These are phyloP conservation scores for Caenorhabditis sp. DNA, from an alignment of 2,888 invertebrate genomes.

Conservation along the genomic window DNA sequence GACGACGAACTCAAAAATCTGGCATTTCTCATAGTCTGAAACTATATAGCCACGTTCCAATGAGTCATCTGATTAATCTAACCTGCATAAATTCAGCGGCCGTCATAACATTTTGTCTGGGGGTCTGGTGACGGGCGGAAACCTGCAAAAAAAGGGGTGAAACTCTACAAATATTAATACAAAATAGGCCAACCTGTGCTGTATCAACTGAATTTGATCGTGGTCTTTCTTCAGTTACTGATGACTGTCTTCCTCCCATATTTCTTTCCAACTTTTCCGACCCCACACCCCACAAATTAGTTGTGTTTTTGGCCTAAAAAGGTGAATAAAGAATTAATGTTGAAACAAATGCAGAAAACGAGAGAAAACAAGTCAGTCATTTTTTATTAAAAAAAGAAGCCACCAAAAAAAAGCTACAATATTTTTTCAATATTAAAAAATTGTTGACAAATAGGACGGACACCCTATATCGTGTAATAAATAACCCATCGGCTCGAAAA, in stretches of 20 bases:
- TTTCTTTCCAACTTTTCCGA: constrained; percentile 2
- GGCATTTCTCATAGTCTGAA: constrained; percentile 37
- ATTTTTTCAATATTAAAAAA: too few species aligned
- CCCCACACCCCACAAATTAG: neutral
- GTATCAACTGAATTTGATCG: constrained; percentile 55
- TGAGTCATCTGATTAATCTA: too few species aligned
- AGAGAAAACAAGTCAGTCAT: neutral
- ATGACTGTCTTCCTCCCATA: constrained; percentile 60
- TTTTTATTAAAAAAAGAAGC: neutral
- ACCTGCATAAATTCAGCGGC: constrained; percentile 48
- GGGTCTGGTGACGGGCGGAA: constrained; percentile 14
- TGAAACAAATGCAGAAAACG: neutral
- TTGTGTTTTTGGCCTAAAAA: neutral
- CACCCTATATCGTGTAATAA: too few species aligned
- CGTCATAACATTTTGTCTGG: constrained; percentile 38
- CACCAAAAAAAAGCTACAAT: too few species aligned
- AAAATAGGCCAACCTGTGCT: constrained; percentile 17
- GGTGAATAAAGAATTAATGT: too few species aligned
- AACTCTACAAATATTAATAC: constrained; percentile 3
- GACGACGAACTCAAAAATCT: constrained; percentile 46
- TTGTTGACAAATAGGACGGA: too few species aligned
- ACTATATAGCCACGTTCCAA: too few species aligned
- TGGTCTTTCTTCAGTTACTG: constrained; percentile 52
- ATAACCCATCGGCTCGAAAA: too few species aligned
- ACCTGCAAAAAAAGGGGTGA: constrained; percentile 13